phyloP scores from a whole-genome alignment of 1,140 invertebrate genomes.

The Hirudo medicinalis region DNA sequence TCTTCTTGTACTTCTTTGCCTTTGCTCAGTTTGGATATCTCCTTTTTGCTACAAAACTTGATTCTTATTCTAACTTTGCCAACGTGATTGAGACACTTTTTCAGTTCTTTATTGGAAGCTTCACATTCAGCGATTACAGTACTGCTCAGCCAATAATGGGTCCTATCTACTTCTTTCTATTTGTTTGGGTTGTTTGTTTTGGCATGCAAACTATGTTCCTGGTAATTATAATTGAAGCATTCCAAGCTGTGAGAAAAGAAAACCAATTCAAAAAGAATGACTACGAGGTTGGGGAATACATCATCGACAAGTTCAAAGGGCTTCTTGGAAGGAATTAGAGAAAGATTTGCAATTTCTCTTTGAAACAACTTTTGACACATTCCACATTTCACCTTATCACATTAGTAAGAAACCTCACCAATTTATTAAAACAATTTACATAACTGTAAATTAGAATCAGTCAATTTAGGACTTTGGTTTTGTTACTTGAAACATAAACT shows the following conservation, averaged over 20 bases:
- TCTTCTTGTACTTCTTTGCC: constrained; percentile 38
- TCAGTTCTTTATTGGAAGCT: constrained; percentile 36
- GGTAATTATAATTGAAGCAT: constrained; percentile 61
- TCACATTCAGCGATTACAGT: constrained; percentile 35
- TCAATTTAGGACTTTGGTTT: no score
- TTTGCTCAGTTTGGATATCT: constrained; percentile 34
- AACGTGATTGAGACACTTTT: constrained; percentile 35
- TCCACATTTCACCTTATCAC: no score
- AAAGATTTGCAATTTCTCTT: background rate
- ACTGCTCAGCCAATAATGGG: constrained; percentile 47
- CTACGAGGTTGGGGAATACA: constrained; percentile 44
- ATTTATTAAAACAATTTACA: no score
- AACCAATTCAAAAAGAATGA: constrained; percentile 38
- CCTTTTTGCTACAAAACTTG: constrained; percentile 33
- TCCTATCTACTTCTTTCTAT: constrained; percentile 61
- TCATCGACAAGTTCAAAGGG: constrained; percentile 38
- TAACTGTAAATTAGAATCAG: no score
- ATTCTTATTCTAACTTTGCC: constrained; percentile 32
- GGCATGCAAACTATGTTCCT: constrained; percentile 67
- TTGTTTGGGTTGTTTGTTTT: constrained; percentile 63
- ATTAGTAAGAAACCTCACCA: no score
- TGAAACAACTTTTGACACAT: no score
- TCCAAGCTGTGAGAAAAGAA: constrained; percentile 26
- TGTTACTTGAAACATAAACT: no score
- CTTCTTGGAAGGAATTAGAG: constrained; percentile 26